phyloP scores from a whole-genome alignment of 2,797 vertebrate species.

The Acridotheres tristis region DNA sequence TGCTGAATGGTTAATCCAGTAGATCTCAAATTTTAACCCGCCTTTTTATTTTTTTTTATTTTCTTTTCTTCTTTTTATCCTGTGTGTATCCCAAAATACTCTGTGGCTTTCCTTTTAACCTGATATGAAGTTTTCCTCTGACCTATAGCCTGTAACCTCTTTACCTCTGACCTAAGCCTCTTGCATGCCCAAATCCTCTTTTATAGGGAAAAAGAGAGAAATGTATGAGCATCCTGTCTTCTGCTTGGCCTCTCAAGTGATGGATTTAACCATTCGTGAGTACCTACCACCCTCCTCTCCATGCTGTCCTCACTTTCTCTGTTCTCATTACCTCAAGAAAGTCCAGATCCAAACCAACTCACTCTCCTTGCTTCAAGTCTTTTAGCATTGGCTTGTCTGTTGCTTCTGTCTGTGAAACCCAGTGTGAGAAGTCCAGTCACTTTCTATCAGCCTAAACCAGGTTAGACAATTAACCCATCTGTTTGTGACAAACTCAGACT shows the following conservation, averaged over 20 bases:
- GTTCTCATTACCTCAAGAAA: conserved; percentile 82
- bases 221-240: conserved; percentile 99
- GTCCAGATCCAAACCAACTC: conserved; percentile 82
- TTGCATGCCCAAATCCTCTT: conserved; percentile 99
- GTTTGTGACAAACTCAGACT: conserved; percentile 92
- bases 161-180: conserved; percentile 95
- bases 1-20: conserved; percentile 91
- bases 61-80: conserved; percentile 67
- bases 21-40: conserved; percentile 75
- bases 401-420: conserved; percentile 87
- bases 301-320: conserved; percentile 81
- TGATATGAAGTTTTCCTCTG: conserved; percentile 87
- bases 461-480: conserved; percentile 86
- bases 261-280: conserved; percentile 99
- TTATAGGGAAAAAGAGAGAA: conserved; percentile 99
- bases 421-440: conserved; percentile 85
- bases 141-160: conserved; percentile 88
- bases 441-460: conserved; percentile 82
- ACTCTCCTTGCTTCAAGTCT: conserved; percentile 83
- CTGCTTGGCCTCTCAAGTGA: conserved; percentile 99
- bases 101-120: conserved; percentile 83
- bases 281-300: conserved; percentile 91
- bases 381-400: conserved; percentile 87
- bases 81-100: conserved; percentile 79
- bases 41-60: conserved; percentile 34